Conservation (phyloP, 2,888 invertebrate species). For the Tuberolachnus salignus region DNA sequence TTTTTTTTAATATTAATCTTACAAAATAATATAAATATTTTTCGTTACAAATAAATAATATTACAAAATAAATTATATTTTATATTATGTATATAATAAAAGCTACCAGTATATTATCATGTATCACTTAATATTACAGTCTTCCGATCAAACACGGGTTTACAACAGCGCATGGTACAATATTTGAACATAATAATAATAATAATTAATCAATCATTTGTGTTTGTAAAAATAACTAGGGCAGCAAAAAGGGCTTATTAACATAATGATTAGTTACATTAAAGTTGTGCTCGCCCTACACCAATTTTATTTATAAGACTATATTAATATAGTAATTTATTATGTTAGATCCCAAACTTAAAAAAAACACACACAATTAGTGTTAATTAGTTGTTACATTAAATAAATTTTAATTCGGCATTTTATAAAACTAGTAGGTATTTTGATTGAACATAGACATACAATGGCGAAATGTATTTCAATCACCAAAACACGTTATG, state of each 20-base stretch:
- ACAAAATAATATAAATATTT: too few species aligned
- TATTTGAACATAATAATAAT: neutral
- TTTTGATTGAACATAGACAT: neutral
- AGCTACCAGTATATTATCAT: neutral
- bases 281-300: neutral
- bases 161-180: neutral
- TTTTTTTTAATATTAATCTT: neutral
- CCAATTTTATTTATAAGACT: neutral
- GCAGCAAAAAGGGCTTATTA: neutral
- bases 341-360: neutral
- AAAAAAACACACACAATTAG: neutral
- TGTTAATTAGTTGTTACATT: neutral
- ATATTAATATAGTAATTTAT: neutral
- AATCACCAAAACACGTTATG: neutral
- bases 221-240: conserved; percentile 5
- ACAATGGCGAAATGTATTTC: neutral
- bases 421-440: neutral
- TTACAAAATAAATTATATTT: neutral
- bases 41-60: neutral
- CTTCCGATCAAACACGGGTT: neutral
- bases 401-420: neutral
- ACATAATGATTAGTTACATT: neutral
- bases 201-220: conserved; percentile 1
- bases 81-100: conserved; percentile 30
- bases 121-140: conserved; percentile 19